These are phyloP conservation scores for Pelochelys cantorii DNA, from an alignment of 2,797 vertebrate genomes.

Conservation along the genomic window DNA sequence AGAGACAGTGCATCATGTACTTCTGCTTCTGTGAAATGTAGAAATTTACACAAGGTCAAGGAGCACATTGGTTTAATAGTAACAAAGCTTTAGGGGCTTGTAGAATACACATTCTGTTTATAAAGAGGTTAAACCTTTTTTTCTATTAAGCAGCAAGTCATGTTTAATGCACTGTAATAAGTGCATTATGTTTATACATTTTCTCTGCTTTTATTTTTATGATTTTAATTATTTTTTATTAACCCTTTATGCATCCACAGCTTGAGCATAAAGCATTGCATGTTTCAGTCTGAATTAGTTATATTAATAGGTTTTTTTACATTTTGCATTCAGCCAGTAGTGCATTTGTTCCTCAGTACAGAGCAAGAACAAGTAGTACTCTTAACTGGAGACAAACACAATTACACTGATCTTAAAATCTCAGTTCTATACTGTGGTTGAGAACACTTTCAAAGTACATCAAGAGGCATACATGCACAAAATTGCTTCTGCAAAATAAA, in stretches of 20 bases:
- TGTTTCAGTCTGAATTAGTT: slow-evolving; percentile 25
- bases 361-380: neutral
- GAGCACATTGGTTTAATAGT: slow-evolving; percentile 41
- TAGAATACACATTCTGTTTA: slow-evolving; percentile 48
- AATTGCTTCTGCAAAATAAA: slow-evolving; percentile 7
- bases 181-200: slow-evolving; percentile 49
- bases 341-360: neutral
- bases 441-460: neutral
- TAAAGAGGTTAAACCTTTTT: slow-evolving; percentile 55
- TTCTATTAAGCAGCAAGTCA: slow-evolving; percentile 48
- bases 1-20: slow-evolving; percentile 32
- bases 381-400: neutral
- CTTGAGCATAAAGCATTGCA: slow-evolving; percentile 34
- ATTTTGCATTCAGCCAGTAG: neutral
- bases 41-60: slow-evolving; percentile 23
- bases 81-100: slow-evolving; percentile 47
- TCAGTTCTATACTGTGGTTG: neutral
- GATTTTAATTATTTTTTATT: slow-evolving; percentile 61
- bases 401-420: neutral
- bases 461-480: neutral
- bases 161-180: slow-evolving; percentile 24
- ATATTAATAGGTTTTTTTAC: slow-evolving; percentile 34
- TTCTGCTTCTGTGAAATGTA: slow-evolving; percentile 44
- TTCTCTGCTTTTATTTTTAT: slow-evolving; percentile 62
- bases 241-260: slow-evolving; percentile 54